These are phyloP conservation scores for Porites australiensis DNA, from an alignment of 64 coral and sea anemone species.

Conservation along the genomic window DNA sequence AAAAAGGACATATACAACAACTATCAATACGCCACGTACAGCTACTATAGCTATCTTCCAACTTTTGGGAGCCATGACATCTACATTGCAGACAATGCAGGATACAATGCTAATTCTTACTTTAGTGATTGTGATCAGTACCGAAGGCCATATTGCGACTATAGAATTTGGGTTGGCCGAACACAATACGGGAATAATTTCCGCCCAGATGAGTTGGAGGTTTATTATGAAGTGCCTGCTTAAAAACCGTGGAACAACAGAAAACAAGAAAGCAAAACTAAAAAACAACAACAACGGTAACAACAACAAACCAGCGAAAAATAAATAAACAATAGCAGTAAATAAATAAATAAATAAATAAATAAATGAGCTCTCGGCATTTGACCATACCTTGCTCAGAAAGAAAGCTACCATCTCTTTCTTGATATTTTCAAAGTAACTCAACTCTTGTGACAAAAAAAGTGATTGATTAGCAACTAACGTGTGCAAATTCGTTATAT, in stretches of 20 bases:
- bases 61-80: slow-evolving; percentile 50
- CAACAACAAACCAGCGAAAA: too few relatives aligned
- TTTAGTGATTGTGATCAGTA: neutral
- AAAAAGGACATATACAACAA: neutral
- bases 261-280: too few relatives aligned
- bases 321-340: too few relatives aligned
- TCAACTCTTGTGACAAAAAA: too few relatives aligned
- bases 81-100: neutral
- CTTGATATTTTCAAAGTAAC: too few relatives aligned
- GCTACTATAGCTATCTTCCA: neutral
- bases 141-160: neutral
- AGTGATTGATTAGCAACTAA: too few relatives aligned
- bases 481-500: too few relatives aligned
- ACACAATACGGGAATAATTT: neutral
- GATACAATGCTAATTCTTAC: neutral
- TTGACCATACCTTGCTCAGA: too few relatives aligned
- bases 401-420: too few relatives aligned
- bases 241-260: neutral
- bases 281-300: too few relatives aligned
- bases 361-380: too few relatives aligned
- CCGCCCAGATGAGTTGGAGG: slow-evolving; percentile 11
- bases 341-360: too few relatives aligned
- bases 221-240: slow-evolving; percentile 14
- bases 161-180: neutral
- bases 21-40: slow-evolving; percentile 3